Base-by-base conservation (phyloP, 2,113 vertebrate species). In the Noctilio leporinus region DNA sequence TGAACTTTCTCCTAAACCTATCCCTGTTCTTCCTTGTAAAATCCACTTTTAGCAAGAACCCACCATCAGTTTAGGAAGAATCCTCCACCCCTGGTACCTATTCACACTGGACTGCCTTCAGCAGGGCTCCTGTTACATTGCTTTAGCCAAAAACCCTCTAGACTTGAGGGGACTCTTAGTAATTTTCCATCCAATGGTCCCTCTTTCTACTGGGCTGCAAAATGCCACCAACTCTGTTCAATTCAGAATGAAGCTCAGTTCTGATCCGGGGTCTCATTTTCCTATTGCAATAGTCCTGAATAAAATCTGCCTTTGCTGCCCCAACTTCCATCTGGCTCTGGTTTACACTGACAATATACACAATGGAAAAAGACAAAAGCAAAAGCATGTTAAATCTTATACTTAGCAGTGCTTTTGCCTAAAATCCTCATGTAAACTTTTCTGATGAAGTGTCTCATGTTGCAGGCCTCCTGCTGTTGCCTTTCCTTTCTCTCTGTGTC, bases 401-500 rank as follows among this genome's bases (percentile, higher is more conserved):
- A 47, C 45, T 70, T 26, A 55, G 43, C 47, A 16, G 35, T 1
- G 3, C 0, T 28, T 65, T 73, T 81, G 53, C 17, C 73, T 80
- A 65, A 86, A 35, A 65, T 45, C 19, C 35, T n/a, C 38, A 0
- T 3, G 24, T 14, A 53, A 4, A 72, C 33, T 38, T 67, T 3
- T 33, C 80, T 59, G 62, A 30, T 30, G 20, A 59, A 40, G 7
- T 20, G 22, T 53, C 24, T 62, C 40, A 55, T n/a, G 40, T 14
- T 28, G 5, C 19, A 69, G 4, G 11, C n/a, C 4, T 26, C 43
- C 11, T 0, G 35, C 28, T 17, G 1, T n/a, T 28, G 15, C 15
- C 17, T 20, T 30, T 10, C 17, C n/a, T 40, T 17, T 47, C 14
- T 43, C 30, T 62, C 57, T 4, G 2, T 59, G 2, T 59, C 38